Evolutionary conservation across 2,888 invertebrate genomes (phyloP), one percentile per base, ranked within the genome.

Genomic region (Xestia c-nigrum): DNA sequence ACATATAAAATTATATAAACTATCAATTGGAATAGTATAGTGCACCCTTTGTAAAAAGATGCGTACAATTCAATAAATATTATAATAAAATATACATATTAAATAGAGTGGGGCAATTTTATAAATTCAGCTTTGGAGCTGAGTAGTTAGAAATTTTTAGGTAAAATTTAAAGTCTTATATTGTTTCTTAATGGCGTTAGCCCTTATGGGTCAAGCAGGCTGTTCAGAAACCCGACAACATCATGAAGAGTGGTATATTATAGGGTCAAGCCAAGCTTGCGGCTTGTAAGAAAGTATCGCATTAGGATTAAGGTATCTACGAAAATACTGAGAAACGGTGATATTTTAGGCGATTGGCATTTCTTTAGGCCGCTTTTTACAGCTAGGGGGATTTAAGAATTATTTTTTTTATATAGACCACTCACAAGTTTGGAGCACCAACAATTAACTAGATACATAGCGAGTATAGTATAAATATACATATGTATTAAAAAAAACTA

Each of bases 71-170:
- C 6, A 80, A 46, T 31, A 83, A 74, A 83, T 59, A 72, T 61
- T 38, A 40, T 84, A 78, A 6, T 74, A 81, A 84, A 81, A 84
- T 84, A 83, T 74, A 81, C 19, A 66, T 77, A 78, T 61, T 19
- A 43, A 19, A 72, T 31, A 63, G 43, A 40, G 24, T 78, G 83
- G 74, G 81, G 72, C 72, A 74, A 66, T 74, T 57, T 52, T 24
- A 64, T 69, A 72, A 70, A 31, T 40, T 59, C 68, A 74, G 65
- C 61, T 69, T 61, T 40, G 43, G 52, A 72, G 69, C 63, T 75
- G 52, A n/a, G 21, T n/a, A 59, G 14, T 67, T 21, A 43, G 47
- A 52, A 66, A 43, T 5, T 21, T 40, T 40, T 38, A 21, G 43
- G 7, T 43, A 31, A 46, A 66, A 57, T 59, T 3, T 38, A 6